Evolutionary conservation across 2,888 invertebrate genomes (phyloP), one percentile per base, ranked within the genome.

Genomic region (Cheilosia vernalis): DNA sequence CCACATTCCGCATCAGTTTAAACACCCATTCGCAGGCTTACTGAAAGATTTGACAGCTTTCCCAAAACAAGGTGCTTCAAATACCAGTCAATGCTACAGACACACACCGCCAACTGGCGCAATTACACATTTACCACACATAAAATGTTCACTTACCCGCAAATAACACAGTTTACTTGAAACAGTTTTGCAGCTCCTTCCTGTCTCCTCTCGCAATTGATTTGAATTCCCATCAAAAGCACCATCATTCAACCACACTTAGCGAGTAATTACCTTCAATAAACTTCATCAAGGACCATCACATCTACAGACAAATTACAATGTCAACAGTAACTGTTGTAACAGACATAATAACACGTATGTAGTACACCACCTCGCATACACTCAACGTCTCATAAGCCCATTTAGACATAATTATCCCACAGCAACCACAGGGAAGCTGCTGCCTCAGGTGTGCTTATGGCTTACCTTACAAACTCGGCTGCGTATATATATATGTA

Each of bases 341-440:
- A 72, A 67, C 72, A 70, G 66, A 61, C 70, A 85, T 72, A 76
- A 81, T 76, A 85, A 58, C 81, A 44, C 56, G 61, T 51, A 61
- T 81, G 76, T 81, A 51, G 30, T 44, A 66, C 66, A 80, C 58
- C 56, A 83, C 49, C 53, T 76, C 70, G 47, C 63, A 73, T 49
- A 72, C 64, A 61, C 49, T 66, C 40, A 61, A 60, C 24, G 63
- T 83, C 78, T 67, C 73, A 79, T 67, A 73, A 67, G 67, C 73
- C 42, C 79, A 63, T 83, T 78, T 83, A 73, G 61, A 79, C 78
- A 73, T 77, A 81, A 85, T 81, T 80, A 76, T 81, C 66, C 42
- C 49, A 53, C 47, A 58, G 40, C 60, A 49, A 70, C 64, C 70
- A 21, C 55, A 70, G 42, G 61, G 72, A 69, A 61, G 66, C 27